Conservation (phyloP, 2,113 vertebrate genomes). For the Cebus imitator region DNA sequence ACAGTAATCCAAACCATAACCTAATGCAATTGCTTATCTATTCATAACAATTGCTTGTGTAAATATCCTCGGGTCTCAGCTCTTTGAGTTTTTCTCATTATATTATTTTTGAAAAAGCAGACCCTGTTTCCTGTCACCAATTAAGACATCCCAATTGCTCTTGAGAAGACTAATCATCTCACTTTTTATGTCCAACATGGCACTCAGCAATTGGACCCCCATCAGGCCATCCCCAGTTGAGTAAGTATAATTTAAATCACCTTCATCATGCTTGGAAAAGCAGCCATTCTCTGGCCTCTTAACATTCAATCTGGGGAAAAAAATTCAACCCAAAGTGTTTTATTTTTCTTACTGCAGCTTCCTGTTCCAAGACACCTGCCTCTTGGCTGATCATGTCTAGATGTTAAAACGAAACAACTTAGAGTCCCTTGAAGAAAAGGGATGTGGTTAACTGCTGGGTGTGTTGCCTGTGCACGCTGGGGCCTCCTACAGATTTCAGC, state of each 20-base stretch:
- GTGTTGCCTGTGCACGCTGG: background rate
- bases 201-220: slow-evolving; percentile 73
- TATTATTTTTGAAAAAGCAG: background rate
- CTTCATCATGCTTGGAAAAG: slow-evolving; percentile 62
- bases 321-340: slow-evolving; percentile 24
- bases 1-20: background rate
- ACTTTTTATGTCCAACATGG: slow-evolving; percentile 59
- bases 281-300: slow-evolving; percentile 60
- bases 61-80: background rate
- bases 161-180: slow-evolving; percentile 69
- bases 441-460: background rate
- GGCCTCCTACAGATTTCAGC: slow-evolving; percentile 20
- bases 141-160: slow-evolving; percentile 58
- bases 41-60: background rate
- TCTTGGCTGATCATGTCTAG: slow-evolving; percentile 41
- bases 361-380: slow-evolving; percentile 62
- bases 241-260: slow-evolving; percentile 59
- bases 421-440: slow-evolving; percentile 8
- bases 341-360: slow-evolving; percentile 62
- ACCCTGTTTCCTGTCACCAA: slow-evolving; percentile 51
- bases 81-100: slow-evolving; percentile 18
- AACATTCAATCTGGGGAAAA: slow-evolving; percentile 24
- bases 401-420: slow-evolving; percentile 27
- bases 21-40: background rate
- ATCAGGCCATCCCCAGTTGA: slow-evolving; percentile 51